These are phyloP conservation scores for Hemistola chrysoprasaria DNA, from an alignment of 2,888 invertebrate species.

Conservation along the genomic window DNA sequence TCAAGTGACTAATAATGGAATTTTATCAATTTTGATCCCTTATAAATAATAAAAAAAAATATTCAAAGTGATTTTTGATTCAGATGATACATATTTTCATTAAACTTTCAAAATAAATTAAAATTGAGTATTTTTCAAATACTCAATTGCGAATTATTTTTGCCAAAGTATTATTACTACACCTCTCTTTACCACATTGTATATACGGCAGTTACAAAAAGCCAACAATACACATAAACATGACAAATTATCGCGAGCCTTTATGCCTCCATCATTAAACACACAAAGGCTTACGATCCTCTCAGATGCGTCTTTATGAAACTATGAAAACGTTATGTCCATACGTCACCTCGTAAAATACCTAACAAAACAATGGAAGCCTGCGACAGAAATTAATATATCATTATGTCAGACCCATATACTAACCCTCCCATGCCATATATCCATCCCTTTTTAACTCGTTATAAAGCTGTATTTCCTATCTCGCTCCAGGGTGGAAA, in stretches of 20 bases:
- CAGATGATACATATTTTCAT: no score
- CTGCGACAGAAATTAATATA: constrained; percentile 81
- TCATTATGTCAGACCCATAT: constrained; percentile 80
- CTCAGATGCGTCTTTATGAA: constrained; percentile 72
- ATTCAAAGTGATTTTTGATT: no score
- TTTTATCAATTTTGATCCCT: no score
- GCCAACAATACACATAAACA: constrained; percentile 35
- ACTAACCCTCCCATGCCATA: constrained; percentile 49
- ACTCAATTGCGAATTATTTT: no score
- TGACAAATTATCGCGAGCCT: constrained; percentile 58
- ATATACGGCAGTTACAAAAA: constrained; percentile 7
- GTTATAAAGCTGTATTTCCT: constrained; percentile 12
- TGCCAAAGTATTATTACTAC: no score
- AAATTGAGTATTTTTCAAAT: no score
- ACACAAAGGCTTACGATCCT: constrained; percentile 58
- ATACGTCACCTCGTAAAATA: constrained; percentile 78
- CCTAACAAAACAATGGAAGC: constrained; percentile 78
- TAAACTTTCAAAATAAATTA: no score
- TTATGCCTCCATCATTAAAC: constrained; percentile 67
- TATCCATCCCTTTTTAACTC: constrained; percentile 38
- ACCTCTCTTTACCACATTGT: no score
- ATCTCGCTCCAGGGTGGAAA: constrained; percentile 57
- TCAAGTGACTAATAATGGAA: no score
- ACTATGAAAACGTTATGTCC: constrained; percentile 82
- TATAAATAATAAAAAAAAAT: no score